Base-by-base conservation (phyloP, 2,113 vertebrate genomes). In the Mola mola region DNA sequence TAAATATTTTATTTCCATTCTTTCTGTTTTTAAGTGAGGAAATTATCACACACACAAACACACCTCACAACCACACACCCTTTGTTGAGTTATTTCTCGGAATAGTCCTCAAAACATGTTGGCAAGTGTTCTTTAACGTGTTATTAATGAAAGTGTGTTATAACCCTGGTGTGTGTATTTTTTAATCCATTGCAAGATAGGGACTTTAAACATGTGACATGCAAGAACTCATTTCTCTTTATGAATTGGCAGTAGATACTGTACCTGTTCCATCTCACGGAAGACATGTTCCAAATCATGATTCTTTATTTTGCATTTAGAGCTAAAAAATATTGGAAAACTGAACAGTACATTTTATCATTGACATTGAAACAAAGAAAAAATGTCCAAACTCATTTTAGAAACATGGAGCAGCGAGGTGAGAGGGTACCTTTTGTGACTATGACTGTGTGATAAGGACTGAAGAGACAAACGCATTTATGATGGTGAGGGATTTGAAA, bases 381-480 rank as follows among this genome's bases (percentile, higher is more conserved):
- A 56, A 29, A 48, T 63, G 52, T 60, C 49, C 65, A 50, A 60
- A 55, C 67, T 81, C 55, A 81, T 88, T 85, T 79, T 38, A 70
- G 66, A 88, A 89, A 82, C 84, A 86, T 73, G 31, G 82, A 40
- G 58, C 58, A 67, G 64, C 15, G 71, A 78, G 59, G 72, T 82
- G 75, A 84, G 83, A 80, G 62, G 19, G 40, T 16, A 44, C 17
- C 37, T 52, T 57, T 41, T 20, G 48, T 53, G 63, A 16, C 79
- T 66, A 60, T 58, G 66, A 69, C 76, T 84, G 37, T 43, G 56
- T 72, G 61, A 79, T 72, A 51, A 72, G 57, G 67, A 52, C 47
- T 44, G 2, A 29, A 29, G 48, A 73, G 72, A 70, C 73, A 43
- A 21, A 60, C 5, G 37, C 11, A 61, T 82, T 80, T 51, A 20